A percentile compares a stretch with the other conserved stretches of the same genome.
These are phyloP conservation scores for Clarias macrocephalus DNA, from an alignment of 2,113 vertebrate species.

Conservation along the genomic window DNA sequence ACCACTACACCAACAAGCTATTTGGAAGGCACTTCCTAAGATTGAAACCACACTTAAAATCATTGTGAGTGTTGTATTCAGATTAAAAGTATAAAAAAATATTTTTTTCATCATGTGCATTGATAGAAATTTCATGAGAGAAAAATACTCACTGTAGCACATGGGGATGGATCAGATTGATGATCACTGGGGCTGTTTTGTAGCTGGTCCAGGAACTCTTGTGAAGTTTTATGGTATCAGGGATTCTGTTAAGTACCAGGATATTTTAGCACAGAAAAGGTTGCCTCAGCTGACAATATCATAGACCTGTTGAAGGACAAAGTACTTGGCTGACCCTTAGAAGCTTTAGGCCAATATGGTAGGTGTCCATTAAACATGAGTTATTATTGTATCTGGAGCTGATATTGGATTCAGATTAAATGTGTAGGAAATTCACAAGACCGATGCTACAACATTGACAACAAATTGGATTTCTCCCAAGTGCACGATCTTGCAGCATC, in stretches of 20 bases:
- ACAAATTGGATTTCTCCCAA: neutral
- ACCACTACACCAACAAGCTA: neutral
- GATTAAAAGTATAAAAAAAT: neutral
- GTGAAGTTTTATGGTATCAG: neutral
- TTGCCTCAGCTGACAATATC: neutral
- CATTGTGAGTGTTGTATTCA: neutral
- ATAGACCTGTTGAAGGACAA: neutral
- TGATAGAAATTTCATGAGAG: neutral
- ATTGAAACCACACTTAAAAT: neutral
- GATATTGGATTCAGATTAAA: neutral
- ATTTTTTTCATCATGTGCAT: neutral
- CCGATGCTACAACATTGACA: too few relatives aligned
- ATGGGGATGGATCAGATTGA: neutral
- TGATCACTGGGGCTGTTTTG: neutral
- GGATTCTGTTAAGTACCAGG: neutral
- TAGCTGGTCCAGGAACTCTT: neutral
- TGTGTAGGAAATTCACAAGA: neutral
- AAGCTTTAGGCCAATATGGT: neutral
- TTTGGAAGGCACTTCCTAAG: neutral
- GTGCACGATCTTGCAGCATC: constrained; percentile 18
- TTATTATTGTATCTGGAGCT: neutral
- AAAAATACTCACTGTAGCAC: neutral
- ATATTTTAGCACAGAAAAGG: neutral
- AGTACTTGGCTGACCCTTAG: neutral
- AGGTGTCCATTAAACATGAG: neutral